Conservation (phyloP, 2,113 vertebrate species). For the Tichodroma muraria region DNA sequence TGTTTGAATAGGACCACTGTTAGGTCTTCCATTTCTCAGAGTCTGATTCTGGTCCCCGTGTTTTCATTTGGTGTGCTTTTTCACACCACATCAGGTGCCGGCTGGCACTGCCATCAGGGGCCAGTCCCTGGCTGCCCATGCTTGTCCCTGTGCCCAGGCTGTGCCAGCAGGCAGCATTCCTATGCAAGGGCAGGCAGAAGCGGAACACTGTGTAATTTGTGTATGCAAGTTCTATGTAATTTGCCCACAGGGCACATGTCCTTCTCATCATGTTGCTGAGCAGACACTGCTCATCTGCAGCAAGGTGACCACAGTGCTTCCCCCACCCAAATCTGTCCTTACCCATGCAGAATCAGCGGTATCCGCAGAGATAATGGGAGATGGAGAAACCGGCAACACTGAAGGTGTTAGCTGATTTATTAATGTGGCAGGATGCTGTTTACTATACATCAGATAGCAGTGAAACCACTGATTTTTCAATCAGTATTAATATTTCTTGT, state of each 20-base stretch:
- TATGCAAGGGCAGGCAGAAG: not conserved
- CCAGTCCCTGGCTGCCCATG: not conserved
- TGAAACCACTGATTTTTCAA: not conserved
- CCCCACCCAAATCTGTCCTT: not conserved
- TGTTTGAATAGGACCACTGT: not conserved
- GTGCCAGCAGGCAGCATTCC: not conserved
- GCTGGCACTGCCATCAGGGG: not conserved
- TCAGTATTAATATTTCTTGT: not conserved
- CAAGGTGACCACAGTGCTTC: not conserved
- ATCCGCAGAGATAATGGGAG: not conserved
- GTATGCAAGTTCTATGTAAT: no score
- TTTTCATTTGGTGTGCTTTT: not conserved
- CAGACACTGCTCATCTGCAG: not conserved
- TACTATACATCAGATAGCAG: not conserved
- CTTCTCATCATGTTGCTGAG: not conserved
- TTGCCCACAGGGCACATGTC: not conserved
- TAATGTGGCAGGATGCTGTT: not conserved
- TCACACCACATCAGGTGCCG: fast-evolving
- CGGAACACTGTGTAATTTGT: no score
- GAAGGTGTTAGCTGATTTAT: not conserved
- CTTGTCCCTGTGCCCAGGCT: not conserved
- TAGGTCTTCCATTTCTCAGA: not conserved
- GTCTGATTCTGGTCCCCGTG: not conserved
- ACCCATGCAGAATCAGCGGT: fast-evolving
- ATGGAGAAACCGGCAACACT: not conserved